Conservation (phyloP, 1,140 invertebrate species). For the Lepidurus arcticus region DNA sequence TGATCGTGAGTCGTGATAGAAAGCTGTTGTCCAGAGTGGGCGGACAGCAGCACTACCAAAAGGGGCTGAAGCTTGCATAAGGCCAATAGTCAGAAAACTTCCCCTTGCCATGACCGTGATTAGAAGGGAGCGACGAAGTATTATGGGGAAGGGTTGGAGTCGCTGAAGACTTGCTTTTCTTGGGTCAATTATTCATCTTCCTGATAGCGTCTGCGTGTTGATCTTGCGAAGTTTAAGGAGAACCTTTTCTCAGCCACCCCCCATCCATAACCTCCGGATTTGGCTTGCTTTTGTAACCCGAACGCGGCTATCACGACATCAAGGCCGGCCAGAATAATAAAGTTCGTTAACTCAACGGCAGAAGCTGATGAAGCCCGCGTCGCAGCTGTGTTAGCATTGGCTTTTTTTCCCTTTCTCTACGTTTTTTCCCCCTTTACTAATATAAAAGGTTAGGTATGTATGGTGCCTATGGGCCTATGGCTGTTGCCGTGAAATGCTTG, state of each 20-base stretch:
- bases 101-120: background rate
- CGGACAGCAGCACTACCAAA: slow-evolving; percentile 5
- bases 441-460: background rate
- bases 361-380: background rate
- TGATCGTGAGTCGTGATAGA: slow-evolving; percentile 19
- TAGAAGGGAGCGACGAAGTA: background rate
- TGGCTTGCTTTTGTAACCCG: background rate
- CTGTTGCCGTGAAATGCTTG: background rate
- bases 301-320: background rate
- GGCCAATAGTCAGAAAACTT: background rate
- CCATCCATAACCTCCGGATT: background rate
- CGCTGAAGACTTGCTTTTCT: background rate
- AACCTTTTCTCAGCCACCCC: background rate
- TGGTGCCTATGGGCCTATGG: background rate
- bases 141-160: background rate
- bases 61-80: background rate
- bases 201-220: background rate
- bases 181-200: background rate
- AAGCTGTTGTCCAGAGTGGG: slow-evolving; percentile 13
- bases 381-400: background rate
- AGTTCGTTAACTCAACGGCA: slow-evolving; percentile 9
- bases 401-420: background rate
- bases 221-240: background rate
- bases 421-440: background rate
- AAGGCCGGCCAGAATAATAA: slow-evolving; percentile 13